Evolutionary conservation across 2,797 vertebrate genomes (phyloP), one percentile per base, ranked within the genome.

Genomic region (Apogon talboti): DNA sequence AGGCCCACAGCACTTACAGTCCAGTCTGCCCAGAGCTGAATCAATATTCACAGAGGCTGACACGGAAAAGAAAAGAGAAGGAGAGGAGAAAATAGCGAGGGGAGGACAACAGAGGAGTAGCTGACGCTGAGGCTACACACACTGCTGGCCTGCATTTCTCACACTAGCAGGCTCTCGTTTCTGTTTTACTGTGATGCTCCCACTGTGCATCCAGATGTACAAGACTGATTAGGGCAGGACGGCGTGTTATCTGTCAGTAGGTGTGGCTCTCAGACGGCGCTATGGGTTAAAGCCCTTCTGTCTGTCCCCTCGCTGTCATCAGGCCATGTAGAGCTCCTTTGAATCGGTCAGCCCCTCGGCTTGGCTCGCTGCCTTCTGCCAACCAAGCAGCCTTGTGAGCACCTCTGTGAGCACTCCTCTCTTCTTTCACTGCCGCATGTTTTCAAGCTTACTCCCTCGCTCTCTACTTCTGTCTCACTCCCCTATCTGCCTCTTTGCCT

Each of bases 321-420:
- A 15, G 69, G 84, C 87, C 89, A 84, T 81, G 69, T 78, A 67
- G 78, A 87, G 83, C 83, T 85, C 72, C 69, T 85, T 84, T 82
- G 79, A 79, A 87, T 81, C 81, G 75, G 74, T 57, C 75, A 84
- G 82, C 52, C 78, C 76, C 73, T 82, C 58, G 43, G 71, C 83
- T 85, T 85, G 90, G 87, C 82, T 71, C 83, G 1, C 65, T 84
- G 86, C 91, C 87, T 53, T 38, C 61, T 86, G 91, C 88, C 89
- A 89, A 82, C 81, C 85, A 78, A 74, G 85, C 90, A 87, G 83
- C 86, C 81, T 62, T 82, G 74, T 78, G 83, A 85, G 83, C 84
- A 79, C 83, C 84, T 84, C 81, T 69, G 66, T 69, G 76, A 90
- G 76, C 87, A 83, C 82, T 83, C 66, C 82, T 86, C 79, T 87